A percentile compares a stretch with the other conserved stretches of the same genome.
Conservation (phyloP, 2,888 invertebrate genomes). For the Thymelicus sylvestris region DNA sequence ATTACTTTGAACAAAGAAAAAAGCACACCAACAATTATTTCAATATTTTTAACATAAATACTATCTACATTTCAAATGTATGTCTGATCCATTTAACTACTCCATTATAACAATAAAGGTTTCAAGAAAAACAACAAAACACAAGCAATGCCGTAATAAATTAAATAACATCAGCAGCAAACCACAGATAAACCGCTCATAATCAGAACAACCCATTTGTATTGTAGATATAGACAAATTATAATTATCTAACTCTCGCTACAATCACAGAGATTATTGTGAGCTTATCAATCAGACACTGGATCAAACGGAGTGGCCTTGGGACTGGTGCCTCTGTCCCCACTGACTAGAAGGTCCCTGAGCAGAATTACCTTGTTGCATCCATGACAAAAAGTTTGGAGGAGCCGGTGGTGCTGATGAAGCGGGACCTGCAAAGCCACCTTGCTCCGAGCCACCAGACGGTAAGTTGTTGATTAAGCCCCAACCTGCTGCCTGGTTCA, state of each 20-base stretch:
- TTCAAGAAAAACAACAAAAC: conserved; percentile 77
- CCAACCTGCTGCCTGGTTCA: conserved; percentile 92
- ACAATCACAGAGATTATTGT: conserved; percentile 85
- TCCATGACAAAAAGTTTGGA: conserved; percentile 89
- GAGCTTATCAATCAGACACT: conserved; percentile 76
- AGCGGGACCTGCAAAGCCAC: conserved; percentile 77
- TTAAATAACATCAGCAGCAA: conserved; percentile 81
- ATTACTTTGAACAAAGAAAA: conserved; percentile 43
- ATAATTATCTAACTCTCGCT: conserved; percentile 82
- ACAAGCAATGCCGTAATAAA: conserved; percentile 81
- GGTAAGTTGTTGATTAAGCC: conserved; percentile 90
- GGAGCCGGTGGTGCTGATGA: conserved; percentile 77
- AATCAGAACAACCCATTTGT: conserved; percentile 75
- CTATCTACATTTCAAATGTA: conserved; percentile 46
- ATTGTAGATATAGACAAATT: conserved; percentile 74
- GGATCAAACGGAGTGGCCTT: conserved; percentile 83
- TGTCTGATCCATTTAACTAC: conserved; percentile 58
- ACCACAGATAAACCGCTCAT: conserved; percentile 70
- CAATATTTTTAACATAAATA: conserved; percentile 36
- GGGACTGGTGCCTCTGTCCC: conserved; percentile 82
- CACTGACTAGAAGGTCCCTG: conserved; percentile 84
- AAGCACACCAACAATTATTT: conserved; percentile 49
- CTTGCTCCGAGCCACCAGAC: conserved; percentile 80
- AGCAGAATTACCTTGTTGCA: conserved; percentile 87
- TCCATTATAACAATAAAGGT: conserved; percentile 59